Evolutionary conservation across 2,888 invertebrate genomes (phyloP).

Genomic region (Zeuzera pyrina): DNA sequence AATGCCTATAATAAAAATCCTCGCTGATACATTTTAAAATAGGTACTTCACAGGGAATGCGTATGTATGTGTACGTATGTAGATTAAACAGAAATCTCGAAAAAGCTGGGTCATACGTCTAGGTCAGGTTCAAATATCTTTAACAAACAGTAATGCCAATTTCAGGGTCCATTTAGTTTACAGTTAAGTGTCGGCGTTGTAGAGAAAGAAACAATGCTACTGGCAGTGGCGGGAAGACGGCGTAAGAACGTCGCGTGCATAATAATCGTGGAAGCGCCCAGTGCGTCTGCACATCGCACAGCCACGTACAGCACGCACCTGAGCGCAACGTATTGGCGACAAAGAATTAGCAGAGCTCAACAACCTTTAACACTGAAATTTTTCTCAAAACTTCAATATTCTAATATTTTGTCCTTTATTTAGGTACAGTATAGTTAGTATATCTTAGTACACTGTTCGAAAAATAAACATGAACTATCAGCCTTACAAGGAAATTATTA

Average conservation of each 20-base stretch:
- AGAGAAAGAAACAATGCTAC: conserved; percentile 22
- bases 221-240: conserved; percentile 68
- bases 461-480: too few relatives aligned
- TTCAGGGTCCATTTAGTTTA: conserved; percentile 66
- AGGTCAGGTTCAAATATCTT: conserved; percentile 26
- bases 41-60: too few relatives aligned
- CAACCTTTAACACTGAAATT: neutral
- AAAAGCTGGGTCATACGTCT: conserved; percentile 34
- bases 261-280: conserved; percentile 40
- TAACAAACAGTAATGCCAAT: conserved; percentile 56
- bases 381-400: neutral
- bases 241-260: conserved; percentile 56
- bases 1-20: too few relatives aligned
- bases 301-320: conserved; percentile 19
- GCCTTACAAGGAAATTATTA: too few relatives aligned
- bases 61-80: too few relatives aligned
- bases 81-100: too few relatives aligned
- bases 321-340: conserved; percentile 5
- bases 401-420: too few relatives aligned
- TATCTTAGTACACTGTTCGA: too few relatives aligned
- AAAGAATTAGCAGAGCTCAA: conserved; percentile 3
- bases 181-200: conserved; percentile 49
- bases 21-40: too few relatives aligned
- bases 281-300: conserved; percentile 23
- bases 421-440: too few relatives aligned